Conservation (phyloP, 2,888 invertebrate species). For the Thereva unica region DNA sequence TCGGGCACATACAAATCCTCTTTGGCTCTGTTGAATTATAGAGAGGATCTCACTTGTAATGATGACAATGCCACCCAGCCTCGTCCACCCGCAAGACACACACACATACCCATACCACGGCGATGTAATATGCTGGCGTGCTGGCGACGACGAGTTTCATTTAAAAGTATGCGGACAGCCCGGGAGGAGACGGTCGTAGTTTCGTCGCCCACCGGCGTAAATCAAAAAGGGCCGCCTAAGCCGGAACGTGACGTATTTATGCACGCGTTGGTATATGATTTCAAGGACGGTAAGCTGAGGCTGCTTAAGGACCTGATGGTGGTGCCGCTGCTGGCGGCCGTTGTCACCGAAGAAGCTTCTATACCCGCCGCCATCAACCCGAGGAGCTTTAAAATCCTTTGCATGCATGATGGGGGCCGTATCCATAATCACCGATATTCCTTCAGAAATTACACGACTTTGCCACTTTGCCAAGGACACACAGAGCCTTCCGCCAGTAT, state of each 20-base stretch:
- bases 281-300: constrained; percentile 11
- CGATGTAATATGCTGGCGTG: too few species aligned
- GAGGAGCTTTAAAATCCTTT: constrained; percentile 14
- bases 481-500: too few species aligned
- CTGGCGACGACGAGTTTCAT: constrained; percentile 10
- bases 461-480: not conserved
- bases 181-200: not conserved
- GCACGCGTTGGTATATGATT: constrained; percentile 23
- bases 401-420: constrained; percentile 8
- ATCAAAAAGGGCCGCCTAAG: constrained; percentile 16
- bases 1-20: not conserved
- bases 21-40: constrained; percentile 21
- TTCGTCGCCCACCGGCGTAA: not conserved
- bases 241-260: constrained; percentile 26
- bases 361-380: not conserved
- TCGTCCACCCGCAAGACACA: too few species aligned
- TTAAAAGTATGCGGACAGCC: constrained; percentile 16
- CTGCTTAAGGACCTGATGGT: not conserved
- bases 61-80: too few species aligned
- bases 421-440: constrained; percentile 11
- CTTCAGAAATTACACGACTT: constrained; percentile 12
- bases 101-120: too few species aligned
- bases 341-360: not conserved
- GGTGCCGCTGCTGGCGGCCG: not conserved
- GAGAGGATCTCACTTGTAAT: constrained; percentile 16